A percentile compares a stretch with the other conserved stretches of the same genome.
phyloP scores from a whole-genome alignment of 2,797 vertebrate species.

The Crax fasciolata region DNA sequence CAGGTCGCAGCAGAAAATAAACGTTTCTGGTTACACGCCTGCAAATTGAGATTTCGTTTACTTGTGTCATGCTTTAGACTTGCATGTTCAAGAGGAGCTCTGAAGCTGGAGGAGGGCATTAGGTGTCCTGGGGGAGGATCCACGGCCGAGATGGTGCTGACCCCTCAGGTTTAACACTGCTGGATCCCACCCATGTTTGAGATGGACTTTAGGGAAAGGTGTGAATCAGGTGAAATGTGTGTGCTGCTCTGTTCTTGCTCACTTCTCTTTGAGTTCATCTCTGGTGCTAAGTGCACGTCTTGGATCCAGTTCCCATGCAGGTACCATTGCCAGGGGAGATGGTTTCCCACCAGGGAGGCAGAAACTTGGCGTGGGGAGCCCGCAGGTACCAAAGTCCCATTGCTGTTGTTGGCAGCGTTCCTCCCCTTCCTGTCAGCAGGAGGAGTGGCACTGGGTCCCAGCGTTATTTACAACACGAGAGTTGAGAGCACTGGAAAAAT shows the following conservation, averaged over 20 bases:
- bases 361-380: not conserved
- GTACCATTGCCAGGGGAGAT: not conserved
- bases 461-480: not conserved
- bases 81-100: not conserved
- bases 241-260: rapidly evolving
- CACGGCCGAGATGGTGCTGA: rapidly evolving
- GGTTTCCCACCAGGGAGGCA: not conserved
- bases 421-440: not conserved
- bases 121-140: too few species aligned
- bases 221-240: rapidly evolving
- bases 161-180: not conserved
- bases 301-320: not conserved
- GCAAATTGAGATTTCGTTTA: rapidly evolving
- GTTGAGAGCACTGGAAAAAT: conserved; percentile 45
- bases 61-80: rapidly evolving
- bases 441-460: not conserved
- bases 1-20: not conserved
- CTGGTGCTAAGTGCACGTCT: rapidly evolving
- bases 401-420: not conserved
- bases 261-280: not conserved
- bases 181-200: not conserved
- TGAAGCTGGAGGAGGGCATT: not conserved
- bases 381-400: not conserved
- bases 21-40: not conserved
- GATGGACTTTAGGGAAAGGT: not conserved